Conservation (phyloP, 2,888 invertebrate species). For the Drosophila dives region DNA sequence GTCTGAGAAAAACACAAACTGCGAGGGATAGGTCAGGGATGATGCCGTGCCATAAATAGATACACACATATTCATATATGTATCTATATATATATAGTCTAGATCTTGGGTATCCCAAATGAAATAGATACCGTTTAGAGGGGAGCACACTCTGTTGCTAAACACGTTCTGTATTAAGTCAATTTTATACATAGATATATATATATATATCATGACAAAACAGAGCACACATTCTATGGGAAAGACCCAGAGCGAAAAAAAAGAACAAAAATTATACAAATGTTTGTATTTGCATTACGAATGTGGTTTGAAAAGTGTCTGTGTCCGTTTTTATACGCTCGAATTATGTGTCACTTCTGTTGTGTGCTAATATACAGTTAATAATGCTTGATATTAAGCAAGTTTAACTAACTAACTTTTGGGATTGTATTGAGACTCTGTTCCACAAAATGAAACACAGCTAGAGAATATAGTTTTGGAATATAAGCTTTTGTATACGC, state of each 20-base stretch:
- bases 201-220: background rate
- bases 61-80: background rate
- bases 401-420: constrained; percentile 11
- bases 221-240: constrained; percentile 25
- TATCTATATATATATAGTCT: background rate
- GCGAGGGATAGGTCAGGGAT: constrained; percentile 49
- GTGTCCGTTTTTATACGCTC: constrained; percentile 1
- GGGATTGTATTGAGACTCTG: background rate
- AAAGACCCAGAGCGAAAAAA: constrained; percentile 38
- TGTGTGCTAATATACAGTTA: background rate
- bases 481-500: background rate
- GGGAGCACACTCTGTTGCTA: background rate
- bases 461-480: background rate
- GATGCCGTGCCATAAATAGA: background rate
- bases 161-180: constrained; percentile 14
- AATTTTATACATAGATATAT: background rate
- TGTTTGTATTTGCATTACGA: constrained; percentile 31
- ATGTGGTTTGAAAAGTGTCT: constrained; percentile 21
- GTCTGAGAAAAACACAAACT: constrained; percentile 28
- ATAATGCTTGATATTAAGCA: background rate
- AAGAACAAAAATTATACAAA: background rate
- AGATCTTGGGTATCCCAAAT: background rate
- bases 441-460: background rate
- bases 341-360: constrained; percentile 28
- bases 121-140: background rate